Percentiles rank a stretch among this genome's conserved stretches.
Evolutionary conservation across 2,797 vertebrate genomes (phyloP).

Genomic region (Lateolabrax maculatus): DNA sequence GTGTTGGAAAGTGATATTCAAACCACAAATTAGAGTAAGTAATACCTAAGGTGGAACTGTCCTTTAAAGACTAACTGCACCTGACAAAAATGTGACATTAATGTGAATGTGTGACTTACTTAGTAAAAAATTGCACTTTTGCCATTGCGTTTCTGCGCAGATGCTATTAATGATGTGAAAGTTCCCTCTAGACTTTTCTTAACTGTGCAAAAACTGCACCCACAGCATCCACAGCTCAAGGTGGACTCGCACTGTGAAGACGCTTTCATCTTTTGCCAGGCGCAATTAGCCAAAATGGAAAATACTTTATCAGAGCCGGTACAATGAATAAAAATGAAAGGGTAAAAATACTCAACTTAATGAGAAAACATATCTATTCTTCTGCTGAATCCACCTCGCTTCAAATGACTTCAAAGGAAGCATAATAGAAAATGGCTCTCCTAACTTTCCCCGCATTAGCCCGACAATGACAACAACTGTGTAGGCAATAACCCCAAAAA

Average conservation of each 20-base stretch:
- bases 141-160: conserved; percentile 40
- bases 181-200: conserved; percentile 7
- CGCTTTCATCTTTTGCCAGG: conserved; percentile 30
- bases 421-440: conserved; percentile 35
- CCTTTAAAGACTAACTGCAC: conserved; percentile 35
- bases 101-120: conserved; percentile 41
- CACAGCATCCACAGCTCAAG: conserved; percentile 7
- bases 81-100: no score
- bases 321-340: conserved; percentile 33
- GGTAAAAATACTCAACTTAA: conserved; percentile 12
- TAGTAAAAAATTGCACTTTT: conserved; percentile 32
- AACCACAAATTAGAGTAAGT: conserved; percentile 22
- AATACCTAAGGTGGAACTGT: conserved; percentile 24
- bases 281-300: conserved; percentile 40
- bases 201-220: conserved; percentile 26
- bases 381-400: conserved; percentile 1
- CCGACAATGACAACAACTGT: conserved; percentile 48
- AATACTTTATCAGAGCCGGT: conserved; percentile 19
- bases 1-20: conserved; percentile 21
- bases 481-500: conserved; percentile 49
- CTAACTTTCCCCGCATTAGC: conserved; percentile 44
- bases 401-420: conserved; percentile 10
- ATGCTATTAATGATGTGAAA: conserved; percentile 26
- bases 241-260: conserved; percentile 7
- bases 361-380: conserved; percentile 28